These are phyloP conservation scores for Lasioglossum oenotherae DNA, from an alignment of 2,888 invertebrate genomes.

Conservation along the genomic window DNA sequence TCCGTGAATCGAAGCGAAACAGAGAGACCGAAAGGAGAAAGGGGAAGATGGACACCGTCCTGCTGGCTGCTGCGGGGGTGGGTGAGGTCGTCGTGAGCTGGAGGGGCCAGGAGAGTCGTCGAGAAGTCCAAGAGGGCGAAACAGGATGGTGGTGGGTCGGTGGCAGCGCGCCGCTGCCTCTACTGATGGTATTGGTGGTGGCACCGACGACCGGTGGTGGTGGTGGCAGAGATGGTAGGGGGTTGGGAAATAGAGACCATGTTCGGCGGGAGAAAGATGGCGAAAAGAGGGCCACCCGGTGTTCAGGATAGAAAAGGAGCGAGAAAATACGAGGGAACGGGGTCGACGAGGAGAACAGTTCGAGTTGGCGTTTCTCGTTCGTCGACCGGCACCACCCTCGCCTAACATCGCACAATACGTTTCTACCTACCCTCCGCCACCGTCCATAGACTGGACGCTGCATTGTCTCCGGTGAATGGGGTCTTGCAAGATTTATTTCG, in stretches of 20 bases:
- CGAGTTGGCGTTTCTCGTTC: slow-evolving; percentile 77
- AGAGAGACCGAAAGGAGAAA: slow-evolving; percentile 55
- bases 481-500: slow-evolving; percentile 85
- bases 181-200: background rate
- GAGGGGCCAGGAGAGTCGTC: slow-evolving; percentile 54
- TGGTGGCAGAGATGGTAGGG: slow-evolving; percentile 19
- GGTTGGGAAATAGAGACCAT: slow-evolving; percentile 58
- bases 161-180: slow-evolving; percentile 1
- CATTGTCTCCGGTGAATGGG: slow-evolving; percentile 84
- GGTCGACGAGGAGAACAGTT: slow-evolving; percentile 70
- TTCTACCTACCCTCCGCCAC: slow-evolving; percentile 78
- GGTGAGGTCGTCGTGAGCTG: slow-evolving; percentile 31
- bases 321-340: slow-evolving; percentile 72
- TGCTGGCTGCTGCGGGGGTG: slow-evolving; percentile 34
- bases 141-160: slow-evolving; percentile 38
- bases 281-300: slow-evolving; percentile 9
- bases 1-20: slow-evolving; percentile 68
- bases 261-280: slow-evolving; percentile 55
- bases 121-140: slow-evolving; percentile 66
- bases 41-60: slow-evolving; percentile 60
- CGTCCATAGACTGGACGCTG: slow-evolving; percentile 82
- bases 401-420: slow-evolving; percentile 80
- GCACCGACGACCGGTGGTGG: background rate
- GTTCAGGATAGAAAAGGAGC: slow-evolving; percentile 63
- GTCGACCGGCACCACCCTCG: slow-evolving; percentile 65